phyloP scores from a whole-genome alignment of 2,888 invertebrate species.

The Lamproptera curius region DNA sequence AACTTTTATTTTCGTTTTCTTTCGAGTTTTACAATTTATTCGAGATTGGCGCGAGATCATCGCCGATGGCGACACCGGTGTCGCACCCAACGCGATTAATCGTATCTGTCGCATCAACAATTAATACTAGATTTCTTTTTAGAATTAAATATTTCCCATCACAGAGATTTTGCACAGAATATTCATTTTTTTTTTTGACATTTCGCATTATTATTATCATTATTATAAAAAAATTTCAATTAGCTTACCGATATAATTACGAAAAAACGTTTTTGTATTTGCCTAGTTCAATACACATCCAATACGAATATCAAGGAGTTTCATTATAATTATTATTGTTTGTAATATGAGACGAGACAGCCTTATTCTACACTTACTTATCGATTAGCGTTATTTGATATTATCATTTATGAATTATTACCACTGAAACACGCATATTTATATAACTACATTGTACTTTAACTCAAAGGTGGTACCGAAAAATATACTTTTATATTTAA shows the following conservation, averaged over 20 bases:
- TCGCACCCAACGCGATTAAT: slow-evolving; percentile 31
- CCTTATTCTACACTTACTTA: slow-evolving; percentile 66
- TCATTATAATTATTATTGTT: slow-evolving; percentile 44
- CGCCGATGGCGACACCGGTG: slow-evolving; percentile 13
- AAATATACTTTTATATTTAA: slow-evolving; percentile 58
- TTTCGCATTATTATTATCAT: too few relatives aligned
- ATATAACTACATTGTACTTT: slow-evolving; percentile 75
- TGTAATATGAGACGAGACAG: slow-evolving; percentile 69
- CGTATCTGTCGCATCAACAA: slow-evolving; percentile 56
- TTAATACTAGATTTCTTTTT: slow-evolving; percentile 75
- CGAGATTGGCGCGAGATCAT: slow-evolving; percentile 25
- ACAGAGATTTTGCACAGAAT: slow-evolving; percentile 73
- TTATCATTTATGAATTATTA: slow-evolving; percentile 58
- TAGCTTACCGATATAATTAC: slow-evolving; percentile 74
- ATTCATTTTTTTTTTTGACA: slow-evolving; percentile 38
- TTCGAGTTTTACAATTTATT: slow-evolving; percentile 23
- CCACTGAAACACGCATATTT: slow-evolving; percentile 63
- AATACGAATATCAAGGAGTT: slow-evolving; percentile 62
- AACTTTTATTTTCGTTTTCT: too few relatives aligned
- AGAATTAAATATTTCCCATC: slow-evolving; percentile 73
- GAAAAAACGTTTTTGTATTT: slow-evolving; percentile 65
- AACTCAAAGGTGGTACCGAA: slow-evolving; percentile 76
- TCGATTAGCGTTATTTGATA: slow-evolving; percentile 64
- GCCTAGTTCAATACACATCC: slow-evolving; percentile 63
- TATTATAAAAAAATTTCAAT: slow-evolving; percentile 29